Conservation (phyloP, 2,888 invertebrate genomes). For the Perizoma flavofasciatum region DNA sequence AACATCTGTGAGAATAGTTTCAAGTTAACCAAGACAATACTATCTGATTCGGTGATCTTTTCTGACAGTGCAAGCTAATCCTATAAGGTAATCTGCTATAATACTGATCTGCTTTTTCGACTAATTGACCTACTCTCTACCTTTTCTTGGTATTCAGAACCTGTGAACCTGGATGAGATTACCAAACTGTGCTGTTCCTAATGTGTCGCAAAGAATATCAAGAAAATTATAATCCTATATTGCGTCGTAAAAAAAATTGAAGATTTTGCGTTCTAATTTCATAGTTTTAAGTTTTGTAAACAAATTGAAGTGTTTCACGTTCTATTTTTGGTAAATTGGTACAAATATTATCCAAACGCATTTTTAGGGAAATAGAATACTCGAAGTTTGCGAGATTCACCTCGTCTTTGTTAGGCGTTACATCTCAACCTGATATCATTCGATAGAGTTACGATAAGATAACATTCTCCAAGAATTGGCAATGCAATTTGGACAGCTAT, state of each 20-base stretch:
- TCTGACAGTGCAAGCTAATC: slow-evolving; percentile 21
- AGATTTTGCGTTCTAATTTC: slow-evolving; percentile 1
- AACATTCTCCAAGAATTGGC: slow-evolving; percentile 24
- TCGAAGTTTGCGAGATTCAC: slow-evolving; percentile 18
- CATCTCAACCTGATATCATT: slow-evolving; percentile 25
- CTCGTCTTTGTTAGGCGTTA: slow-evolving; percentile 21
- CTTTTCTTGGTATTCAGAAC: too few relatives aligned
- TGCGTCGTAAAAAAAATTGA: too few relatives aligned
- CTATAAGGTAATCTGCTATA: slow-evolving; percentile 1
- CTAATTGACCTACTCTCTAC: too few relatives aligned
- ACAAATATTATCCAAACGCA: background rate
- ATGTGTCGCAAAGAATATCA: too few relatives aligned
- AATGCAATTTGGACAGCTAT: slow-evolving; percentile 22
- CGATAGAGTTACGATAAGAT: slow-evolving; percentile 35
- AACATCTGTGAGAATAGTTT: slow-evolving; percentile 14
- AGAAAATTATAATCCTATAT: too few relatives aligned
- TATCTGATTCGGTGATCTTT: slow-evolving; percentile 16
- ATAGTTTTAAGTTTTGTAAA: slow-evolving; percentile 14
- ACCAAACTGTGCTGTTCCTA: too few relatives aligned
- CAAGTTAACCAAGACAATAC: slow-evolving; percentile 22
- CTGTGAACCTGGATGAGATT: too few relatives aligned
- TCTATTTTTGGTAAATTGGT: background rate
- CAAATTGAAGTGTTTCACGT: slow-evolving; percentile 11
- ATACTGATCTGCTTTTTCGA: too few relatives aligned
- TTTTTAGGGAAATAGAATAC: slow-evolving; percentile 4